Percentiles rank a stretch among this genome's conserved stretches.
Evolutionary conservation across 2,888 invertebrate genomes (phyloP).

Genomic region (Caenorhabditis parvicauda): DNA sequence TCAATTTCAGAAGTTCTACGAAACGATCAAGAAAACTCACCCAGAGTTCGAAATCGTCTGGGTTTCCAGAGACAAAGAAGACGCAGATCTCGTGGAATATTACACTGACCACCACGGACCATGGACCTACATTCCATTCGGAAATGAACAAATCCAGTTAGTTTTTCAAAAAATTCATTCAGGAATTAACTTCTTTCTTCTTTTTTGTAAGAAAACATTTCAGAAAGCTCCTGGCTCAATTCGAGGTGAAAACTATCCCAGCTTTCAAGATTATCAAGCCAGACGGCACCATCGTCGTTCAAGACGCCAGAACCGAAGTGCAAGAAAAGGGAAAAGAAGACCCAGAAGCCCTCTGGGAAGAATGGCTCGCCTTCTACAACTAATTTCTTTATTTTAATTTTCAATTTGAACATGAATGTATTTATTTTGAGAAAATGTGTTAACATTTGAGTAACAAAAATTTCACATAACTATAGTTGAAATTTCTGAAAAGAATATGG

Average conservation of each 20-base stretch:
- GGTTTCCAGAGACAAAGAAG: conserved; percentile 53
- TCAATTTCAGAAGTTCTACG: conserved; percentile 45
- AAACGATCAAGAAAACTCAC: conserved; percentile 44
- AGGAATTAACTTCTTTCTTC: not conserved
- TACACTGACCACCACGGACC: conserved; percentile 56
- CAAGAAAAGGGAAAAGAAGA: conserved; percentile 43
- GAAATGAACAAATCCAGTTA: conserved; percentile 50
- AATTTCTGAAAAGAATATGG: too few species aligned
- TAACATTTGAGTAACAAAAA: too few species aligned
- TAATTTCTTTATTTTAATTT: not conserved
- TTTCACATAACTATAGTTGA: too few species aligned
- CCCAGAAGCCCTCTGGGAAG: conserved; percentile 34
- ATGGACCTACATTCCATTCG: conserved; percentile 55
- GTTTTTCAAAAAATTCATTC: conserved; percentile 9
- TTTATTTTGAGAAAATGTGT: too few species aligned
- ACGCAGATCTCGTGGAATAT: conserved; percentile 49
- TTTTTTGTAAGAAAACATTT: conserved; percentile 2
- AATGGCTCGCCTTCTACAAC: conserved; percentile 36
- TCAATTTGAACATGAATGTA: too few species aligned
- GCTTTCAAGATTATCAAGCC: conserved; percentile 65
- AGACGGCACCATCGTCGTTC: conserved; percentile 64
- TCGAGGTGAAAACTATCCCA: conserved; percentile 63
- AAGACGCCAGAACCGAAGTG: conserved; percentile 66
- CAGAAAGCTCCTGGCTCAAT: conserved; percentile 44
- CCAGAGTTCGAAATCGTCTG: conserved; percentile 59